Base-by-base conservation (phyloP, 2,113 vertebrate species). In the Spheniscus mendiculus region DNA sequence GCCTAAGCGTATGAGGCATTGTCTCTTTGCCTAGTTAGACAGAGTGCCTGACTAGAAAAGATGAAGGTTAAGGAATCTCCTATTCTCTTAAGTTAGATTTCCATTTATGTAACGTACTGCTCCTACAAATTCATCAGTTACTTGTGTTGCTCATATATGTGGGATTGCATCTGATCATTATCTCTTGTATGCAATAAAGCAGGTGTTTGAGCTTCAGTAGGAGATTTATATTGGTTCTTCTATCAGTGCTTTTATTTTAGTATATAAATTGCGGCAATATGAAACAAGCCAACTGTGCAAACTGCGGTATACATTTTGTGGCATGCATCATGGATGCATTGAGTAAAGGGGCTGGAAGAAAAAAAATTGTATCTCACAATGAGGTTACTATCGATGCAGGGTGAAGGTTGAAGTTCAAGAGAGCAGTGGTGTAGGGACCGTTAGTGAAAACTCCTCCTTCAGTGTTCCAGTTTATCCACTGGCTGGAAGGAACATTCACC, bases 361-460 rank as follows among this genome's bases (percentile, higher is more conserved):
- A n/a, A 45, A 45, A n/a, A 10, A 7, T 1, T 7, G 2, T 16
- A 3, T 74, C 88, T 90, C 45, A 58, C 42, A 23, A 8, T 1
- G 16, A 52, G 36, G n/a, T 83, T 56, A 2, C 25, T 27, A 0
- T 38, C 0, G 1, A 12, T 55, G 62, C 42, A 55, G 67, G 21
- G 58, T 9, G 56, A 93, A 78, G 42, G 47, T 3, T 73, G 76
- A 56, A 9, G 26, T 50, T 93, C 32, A 50, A 20, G 55, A 15
- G 34, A 92, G 50, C 71, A 66, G 79, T 16, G 3, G 8, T 4
- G 6, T 32, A 44, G 92, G 52, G 44, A 8, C 1, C 1, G 34
- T n/a, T 56, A 73, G 53, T 90, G 40, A 59, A 73, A 80, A 25
- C n/a, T 67, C 34, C 36, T 58, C 55, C 55, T 55, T 38, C 66